phyloP scores from a whole-genome alignment of 1,140 invertebrate species.

The Belonocnema kinseyi region DNA sequence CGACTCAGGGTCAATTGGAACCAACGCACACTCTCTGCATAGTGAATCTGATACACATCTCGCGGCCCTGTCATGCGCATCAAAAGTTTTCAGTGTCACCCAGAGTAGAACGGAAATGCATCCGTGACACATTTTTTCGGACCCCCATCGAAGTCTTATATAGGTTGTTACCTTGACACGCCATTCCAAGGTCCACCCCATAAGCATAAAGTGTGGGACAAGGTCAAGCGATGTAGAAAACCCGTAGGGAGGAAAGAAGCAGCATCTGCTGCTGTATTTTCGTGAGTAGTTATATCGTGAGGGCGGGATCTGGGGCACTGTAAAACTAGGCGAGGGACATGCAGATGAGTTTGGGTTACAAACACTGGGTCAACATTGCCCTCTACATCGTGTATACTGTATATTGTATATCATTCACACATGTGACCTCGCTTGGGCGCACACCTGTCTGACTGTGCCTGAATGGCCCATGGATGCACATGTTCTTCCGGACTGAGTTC shows the following conservation, averaged over 20 bases:
- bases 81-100: background rate
- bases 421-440: background rate
- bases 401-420: slow-evolving; percentile 33
- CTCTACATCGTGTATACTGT: slow-evolving; percentile 37
- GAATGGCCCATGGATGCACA: slow-evolving; percentile 34
- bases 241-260: slow-evolving; percentile 39
- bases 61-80: background rate
- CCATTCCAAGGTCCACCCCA: slow-evolving; percentile 44
- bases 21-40: background rate
- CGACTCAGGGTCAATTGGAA: background rate
- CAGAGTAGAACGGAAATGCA: slow-evolving; percentile 20
- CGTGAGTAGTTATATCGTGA: slow-evolving; percentile 30
- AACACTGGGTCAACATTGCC: slow-evolving; percentile 47
- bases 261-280: slow-evolving; percentile 25
- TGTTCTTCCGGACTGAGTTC: slow-evolving; percentile 47
- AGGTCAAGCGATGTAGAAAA: slow-evolving; percentile 46
- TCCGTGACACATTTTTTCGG: slow-evolving; percentile 48
- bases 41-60: background rate
- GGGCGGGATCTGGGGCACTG: slow-evolving; percentile 11
- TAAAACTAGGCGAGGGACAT: slow-evolving; percentile 47
- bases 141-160: slow-evolving; percentile 54
- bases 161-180: slow-evolving; percentile 52
- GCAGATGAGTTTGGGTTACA: slow-evolving; percentile 44
- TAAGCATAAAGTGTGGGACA: slow-evolving; percentile 38
- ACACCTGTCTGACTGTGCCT: slow-evolving; percentile 32